Base-by-base conservation (phyloP, 1,140 invertebrate genomes). In the Bemisia tabaci region DNA sequence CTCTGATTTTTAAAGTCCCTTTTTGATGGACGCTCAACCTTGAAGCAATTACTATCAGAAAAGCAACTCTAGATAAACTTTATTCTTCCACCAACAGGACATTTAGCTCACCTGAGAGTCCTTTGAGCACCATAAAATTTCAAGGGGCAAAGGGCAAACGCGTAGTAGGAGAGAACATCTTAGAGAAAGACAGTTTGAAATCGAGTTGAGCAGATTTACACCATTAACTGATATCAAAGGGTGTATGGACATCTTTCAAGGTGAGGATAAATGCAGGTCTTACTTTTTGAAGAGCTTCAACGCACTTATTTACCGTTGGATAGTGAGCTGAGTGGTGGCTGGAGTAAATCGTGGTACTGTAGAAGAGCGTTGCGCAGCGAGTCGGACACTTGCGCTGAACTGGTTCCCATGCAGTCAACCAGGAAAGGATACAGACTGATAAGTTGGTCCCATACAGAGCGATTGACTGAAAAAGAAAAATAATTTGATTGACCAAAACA, bases 401-500 rank as follows among this genome's bases (percentile, higher is more conserved):
- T 83, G 65, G 82, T 84, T 59, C 88, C 84, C 70, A 91, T 92
- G 77, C 93, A 93, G 73, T 92, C 89, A 17, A 96, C 94, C 67
- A 98, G 80, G 75, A 86, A 86, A 1, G 94, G 94, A 80, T 97
- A 98, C 12, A 97, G 77, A 26, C 82, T 85, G 71, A 97, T 95
- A 27, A 97, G 77, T 75, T 96, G 93, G 72, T 92, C 85, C 95
- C 95, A 97, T 0, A 95, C 92, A 23, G 84, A 86, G 70, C 83
- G 82, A 73, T 94, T 92, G 67, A 95, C 93, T 91, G 72, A 64
- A 77, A 71, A 72, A 73, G 66, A 73, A 69, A 72, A 63, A 64
- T 60, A 22, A 60, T 65, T 26, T 2, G 12, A 22, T 39, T 64
- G 24, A 64, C 12, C n/a, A 58, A 64, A 70, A 1, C 2, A 17